Percentiles rank a stretch among this genome's conserved stretches.
Evolutionary conservation across 2,888 invertebrate genomes (phyloP).

Genomic region (Tetragonula carbonaria): DNA sequence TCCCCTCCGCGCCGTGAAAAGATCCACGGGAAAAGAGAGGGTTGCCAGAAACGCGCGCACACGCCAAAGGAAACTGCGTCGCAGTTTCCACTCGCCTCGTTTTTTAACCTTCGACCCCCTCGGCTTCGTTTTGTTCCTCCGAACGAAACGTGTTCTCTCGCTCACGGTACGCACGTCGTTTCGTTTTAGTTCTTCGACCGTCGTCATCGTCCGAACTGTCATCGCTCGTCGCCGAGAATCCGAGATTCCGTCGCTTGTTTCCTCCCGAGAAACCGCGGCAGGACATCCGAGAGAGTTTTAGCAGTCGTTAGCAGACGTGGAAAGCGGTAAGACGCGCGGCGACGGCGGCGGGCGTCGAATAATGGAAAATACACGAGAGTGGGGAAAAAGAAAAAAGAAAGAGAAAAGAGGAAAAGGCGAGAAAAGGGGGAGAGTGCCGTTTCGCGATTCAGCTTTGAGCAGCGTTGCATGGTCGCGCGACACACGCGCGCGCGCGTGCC

Average conservation of each 20-base stretch:
- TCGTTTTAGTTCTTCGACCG: neutral
- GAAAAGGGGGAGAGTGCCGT: conserved; percentile 20
- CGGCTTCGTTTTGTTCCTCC: neutral
- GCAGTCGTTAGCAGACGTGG: too few species aligned
- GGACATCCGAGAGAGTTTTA: too few species aligned
- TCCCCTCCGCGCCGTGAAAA: conserved; percentile 39
- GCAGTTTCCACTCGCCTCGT: conserved; percentile 26
- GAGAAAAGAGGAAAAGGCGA: neutral
- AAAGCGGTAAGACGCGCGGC: too few species aligned
- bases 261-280: too few species aligned
- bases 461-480: conserved; percentile 62
- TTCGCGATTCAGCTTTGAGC: conserved; percentile 61
- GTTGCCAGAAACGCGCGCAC: neutral
- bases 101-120: conserved; percentile 31
- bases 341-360: neutral
- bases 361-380: neutral
- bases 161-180: neutral
- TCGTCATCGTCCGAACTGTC: too few species aligned
- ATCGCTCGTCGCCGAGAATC: too few species aligned
- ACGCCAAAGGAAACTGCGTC: conserved; percentile 34
- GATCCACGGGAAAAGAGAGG: conserved; percentile 37
- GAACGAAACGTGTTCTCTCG: neutral
- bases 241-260: too few species aligned
- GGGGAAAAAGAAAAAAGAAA: neutral
- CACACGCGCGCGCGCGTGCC: conserved; percentile 67